Conservation (phyloP, 2,113 vertebrate species). For the Sinocyclocheilus anshuiensis region DNA sequence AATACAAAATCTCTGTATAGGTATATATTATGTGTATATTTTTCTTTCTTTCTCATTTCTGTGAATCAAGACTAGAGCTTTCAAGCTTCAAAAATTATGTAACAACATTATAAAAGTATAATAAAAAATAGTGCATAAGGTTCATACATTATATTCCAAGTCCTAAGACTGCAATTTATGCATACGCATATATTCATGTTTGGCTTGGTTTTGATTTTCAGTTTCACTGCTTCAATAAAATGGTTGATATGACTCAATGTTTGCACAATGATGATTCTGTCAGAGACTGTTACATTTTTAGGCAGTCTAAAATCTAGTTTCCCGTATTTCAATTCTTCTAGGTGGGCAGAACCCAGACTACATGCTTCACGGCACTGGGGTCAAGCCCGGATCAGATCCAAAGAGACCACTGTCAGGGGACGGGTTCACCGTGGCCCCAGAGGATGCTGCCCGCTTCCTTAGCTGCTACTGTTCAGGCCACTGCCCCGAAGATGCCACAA, state of each 20-base stretch:
- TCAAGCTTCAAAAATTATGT: no score
- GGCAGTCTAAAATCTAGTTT: not conserved
- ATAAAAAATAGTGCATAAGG: no score
- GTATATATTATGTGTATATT: no score
- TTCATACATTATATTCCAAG: no score
- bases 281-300: not conserved
- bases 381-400: conserved; percentile 73
- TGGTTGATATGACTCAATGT: not conserved
- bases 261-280: not conserved
- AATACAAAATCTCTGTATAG: no score
- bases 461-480: conserved; percentile 96
- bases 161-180: no score
- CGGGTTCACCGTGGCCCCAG: conserved; percentile 90
- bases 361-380: conserved; percentile 86
- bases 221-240: no score
- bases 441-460: conserved; percentile 91
- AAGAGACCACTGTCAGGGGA: conserved; percentile 78
- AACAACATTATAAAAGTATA: no score
- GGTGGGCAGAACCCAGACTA: conserved; percentile 86
- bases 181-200: no score
- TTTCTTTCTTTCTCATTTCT: no score
- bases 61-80: no score
- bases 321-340: conserved; percentile 20
- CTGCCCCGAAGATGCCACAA: conserved; percentile 91
- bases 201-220: no score